Conservation (phyloP, 1,140 invertebrate genomes). For the Melipona quadrifasciata region DNA sequence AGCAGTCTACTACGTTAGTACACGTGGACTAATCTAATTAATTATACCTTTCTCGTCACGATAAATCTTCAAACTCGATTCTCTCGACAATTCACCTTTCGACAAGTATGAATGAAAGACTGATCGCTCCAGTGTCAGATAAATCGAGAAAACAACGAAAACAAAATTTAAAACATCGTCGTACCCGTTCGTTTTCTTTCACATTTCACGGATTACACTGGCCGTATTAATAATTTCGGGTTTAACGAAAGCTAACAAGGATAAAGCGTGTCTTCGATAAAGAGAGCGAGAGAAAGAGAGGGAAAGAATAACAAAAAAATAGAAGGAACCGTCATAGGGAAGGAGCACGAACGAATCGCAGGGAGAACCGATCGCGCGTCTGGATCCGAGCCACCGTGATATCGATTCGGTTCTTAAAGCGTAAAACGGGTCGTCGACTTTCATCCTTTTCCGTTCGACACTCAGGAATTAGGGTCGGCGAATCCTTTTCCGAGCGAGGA, state of each 20-base stretch:
- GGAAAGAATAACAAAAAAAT: conserved; percentile 22
- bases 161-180: background rate
- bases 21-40: too few relatives aligned
- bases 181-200: conserved; percentile 17
- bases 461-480: conserved; percentile 64
- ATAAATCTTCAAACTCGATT: too few relatives aligned
- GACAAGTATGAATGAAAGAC: too few relatives aligned
- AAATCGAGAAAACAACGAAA: conserved; percentile 1
- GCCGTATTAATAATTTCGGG: conserved; percentile 7
- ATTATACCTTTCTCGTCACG: too few relatives aligned
- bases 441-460: conserved; percentile 61
- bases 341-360: background rate
- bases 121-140: too few relatives aligned
- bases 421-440: conserved; percentile 59
- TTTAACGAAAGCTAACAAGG: background rate
- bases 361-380: conserved; percentile 46
- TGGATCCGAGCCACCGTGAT: conserved; percentile 51
- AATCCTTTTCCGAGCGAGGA: conserved; percentile 61
- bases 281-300: too few relatives aligned
- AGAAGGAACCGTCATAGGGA: background rate
- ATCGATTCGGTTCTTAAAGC: conserved; percentile 56
- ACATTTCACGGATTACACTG: conserved; percentile 25
- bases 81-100: too few relatives aligned
- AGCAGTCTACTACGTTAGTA: too few relatives aligned
- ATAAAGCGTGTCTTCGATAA: background rate